A percentile compares a stretch with the other conserved stretches of the same genome.
phyloP scores from a whole-genome alignment of 2,888 invertebrate species.

The Pristionchus entomophagus region DNA sequence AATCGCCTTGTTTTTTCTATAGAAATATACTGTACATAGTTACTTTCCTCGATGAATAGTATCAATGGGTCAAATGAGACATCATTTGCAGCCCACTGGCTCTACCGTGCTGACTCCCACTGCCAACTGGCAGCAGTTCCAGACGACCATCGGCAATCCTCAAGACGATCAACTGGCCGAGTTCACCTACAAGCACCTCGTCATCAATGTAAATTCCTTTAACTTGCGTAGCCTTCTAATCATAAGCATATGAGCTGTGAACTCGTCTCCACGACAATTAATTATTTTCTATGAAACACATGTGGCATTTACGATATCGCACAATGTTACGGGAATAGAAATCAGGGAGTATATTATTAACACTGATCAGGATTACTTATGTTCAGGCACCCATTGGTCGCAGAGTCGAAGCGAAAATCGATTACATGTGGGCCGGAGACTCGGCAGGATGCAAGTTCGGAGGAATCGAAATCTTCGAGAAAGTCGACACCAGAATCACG shows the following conservation, averaged over 20 bases:
- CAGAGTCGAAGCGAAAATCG: slow-evolving; percentile 18
- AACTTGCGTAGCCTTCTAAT: too few relatives aligned
- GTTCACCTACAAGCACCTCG: slow-evolving; percentile 44
- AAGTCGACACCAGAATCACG: slow-evolving; percentile 37
- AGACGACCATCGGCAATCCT: slow-evolving; percentile 27
- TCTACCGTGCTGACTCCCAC: not conserved
- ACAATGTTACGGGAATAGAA: too few relatives aligned
- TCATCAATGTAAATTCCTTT: slow-evolving; percentile 16
- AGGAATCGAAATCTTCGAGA: slow-evolving; percentile 46
- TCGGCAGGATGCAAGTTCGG: slow-evolving; percentile 43
- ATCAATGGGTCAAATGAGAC: too few relatives aligned
- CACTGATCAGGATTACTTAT: too few relatives aligned
- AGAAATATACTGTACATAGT: too few relatives aligned
- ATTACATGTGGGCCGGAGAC: slow-evolving; percentile 45
- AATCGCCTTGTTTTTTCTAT: too few relatives aligned
- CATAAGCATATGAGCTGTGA: too few relatives aligned
- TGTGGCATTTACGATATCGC: too few relatives aligned
- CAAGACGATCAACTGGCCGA: slow-evolving; percentile 43
- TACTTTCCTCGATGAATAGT: too few relatives aligned
- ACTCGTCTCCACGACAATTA: too few relatives aligned
- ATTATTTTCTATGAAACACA: too few relatives aligned
- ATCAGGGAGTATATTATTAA: too few relatives aligned
- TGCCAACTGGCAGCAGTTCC: slow-evolving; percentile 29
- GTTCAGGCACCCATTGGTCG: slow-evolving; percentile 15
- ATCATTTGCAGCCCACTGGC: slow-evolving; percentile 29